Base-by-base conservation (phyloP, 2,113 vertebrate genomes). In the Okapia johnstoni region DNA sequence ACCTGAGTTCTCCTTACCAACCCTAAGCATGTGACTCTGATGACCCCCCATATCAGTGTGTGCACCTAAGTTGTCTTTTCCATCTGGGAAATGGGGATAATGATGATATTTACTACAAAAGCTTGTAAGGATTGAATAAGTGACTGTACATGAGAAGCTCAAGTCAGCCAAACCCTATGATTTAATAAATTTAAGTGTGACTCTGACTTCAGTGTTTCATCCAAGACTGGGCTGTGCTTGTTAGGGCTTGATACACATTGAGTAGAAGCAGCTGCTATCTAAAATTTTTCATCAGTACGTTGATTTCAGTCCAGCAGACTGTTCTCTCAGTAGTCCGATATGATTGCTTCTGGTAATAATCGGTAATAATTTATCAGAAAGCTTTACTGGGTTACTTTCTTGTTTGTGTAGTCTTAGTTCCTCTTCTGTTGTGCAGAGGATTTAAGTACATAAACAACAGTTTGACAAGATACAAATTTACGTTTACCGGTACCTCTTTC, bases 401-500 rank as follows among this genome's bases (percentile, higher is more conserved):
- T 52, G 5, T 40, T 57, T 30, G 25, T 63, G 1, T 77, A 48
- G 36, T 90, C 90, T 94, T 73, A 87, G 33, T 92, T 89, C 55
- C 52, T 92, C 15, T 95, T 80, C 16, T 28, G 0, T 85, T 87
- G 28, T 95, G 8, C 46, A 88, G 63, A 77, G 30, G 21, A 16
- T 83, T 89, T 94, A 79, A 83, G 8, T 80, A 58, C 15, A 33
- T 96, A 43, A 83, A 63, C 21, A 77, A 63, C 66, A 90, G 10
- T 81, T 88, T 85, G 48, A 94, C 6, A 93, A 66, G 23, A 86
- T 83, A 73, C 14, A 54, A 89, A 55, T 94, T 87, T 77, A 88
- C 79, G 33, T 91, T 93, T 55, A 48, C 88, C n/a, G 97, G 57
- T 52, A n/a, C 7, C 89, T 95, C 76, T 98, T 97, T 79, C 96